phyloP scores from a whole-genome alignment of 2,888 invertebrate species.

The Aelia acuminata region DNA sequence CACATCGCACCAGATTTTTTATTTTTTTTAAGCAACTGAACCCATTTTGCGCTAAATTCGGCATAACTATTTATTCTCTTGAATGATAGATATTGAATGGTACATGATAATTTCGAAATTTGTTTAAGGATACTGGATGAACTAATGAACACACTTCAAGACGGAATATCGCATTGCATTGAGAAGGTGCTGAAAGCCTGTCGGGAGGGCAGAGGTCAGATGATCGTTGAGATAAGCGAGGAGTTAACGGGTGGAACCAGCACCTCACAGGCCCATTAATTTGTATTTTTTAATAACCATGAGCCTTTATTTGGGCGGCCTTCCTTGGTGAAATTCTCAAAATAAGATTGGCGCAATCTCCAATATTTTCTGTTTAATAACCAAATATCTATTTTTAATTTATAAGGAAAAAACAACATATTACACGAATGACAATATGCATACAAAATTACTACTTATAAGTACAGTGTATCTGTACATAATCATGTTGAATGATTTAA shows the following conservation, averaged over 20 bases:
- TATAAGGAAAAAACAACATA: not conserved
- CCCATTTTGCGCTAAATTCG: too few relatives aligned
- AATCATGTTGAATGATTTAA: too few relatives aligned
- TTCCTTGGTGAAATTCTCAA: not conserved
- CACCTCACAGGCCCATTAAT: slow-evolving; percentile 8
- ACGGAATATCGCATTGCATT: not conserved
- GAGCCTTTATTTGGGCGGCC: not conserved
- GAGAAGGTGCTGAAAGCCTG: not conserved
- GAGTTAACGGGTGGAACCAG: not conserved
- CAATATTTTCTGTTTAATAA: not conserved
- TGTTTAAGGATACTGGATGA: not conserved
- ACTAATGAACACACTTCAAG: not conserved
- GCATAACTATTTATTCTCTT: too few relatives aligned
- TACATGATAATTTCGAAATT: too few relatives aligned
- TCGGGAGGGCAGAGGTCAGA: slow-evolving; percentile 3
- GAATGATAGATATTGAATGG: too few relatives aligned
- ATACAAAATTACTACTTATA: too few relatives aligned
- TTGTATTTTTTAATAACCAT: slow-evolving; percentile 17
- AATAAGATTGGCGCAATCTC: not conserved
- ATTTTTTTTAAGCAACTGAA: too few relatives aligned
- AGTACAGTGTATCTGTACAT: too few relatives aligned
- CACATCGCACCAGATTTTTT: too few relatives aligned
- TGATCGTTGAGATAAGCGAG: not conserved
- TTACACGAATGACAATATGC: not conserved
- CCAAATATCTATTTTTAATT: not conserved